A percentile compares a stretch with the other conserved stretches of the same genome.
Evolutionary conservation across 53 echinoderm and acorn worm genomes (phyloP).

Genomic region (Crossaster papposus): DNA sequence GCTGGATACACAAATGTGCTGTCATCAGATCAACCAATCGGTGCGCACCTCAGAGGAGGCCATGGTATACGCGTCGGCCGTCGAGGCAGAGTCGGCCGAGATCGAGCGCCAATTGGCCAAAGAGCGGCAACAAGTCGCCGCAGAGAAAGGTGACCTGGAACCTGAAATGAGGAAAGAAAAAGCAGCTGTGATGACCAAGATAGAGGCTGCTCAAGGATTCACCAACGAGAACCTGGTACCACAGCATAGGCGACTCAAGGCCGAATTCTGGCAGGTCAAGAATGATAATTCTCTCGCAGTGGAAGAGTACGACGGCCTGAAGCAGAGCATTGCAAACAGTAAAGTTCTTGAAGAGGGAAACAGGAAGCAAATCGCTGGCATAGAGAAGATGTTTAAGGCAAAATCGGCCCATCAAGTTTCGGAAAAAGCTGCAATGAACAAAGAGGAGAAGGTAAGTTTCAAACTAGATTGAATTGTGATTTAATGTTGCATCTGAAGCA

Average conservation of each 20-base stretch:
- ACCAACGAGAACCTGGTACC: not conserved
- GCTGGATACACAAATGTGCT: conserved; percentile 12
- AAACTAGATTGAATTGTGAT: not conserved
- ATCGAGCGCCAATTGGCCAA: not conserved
- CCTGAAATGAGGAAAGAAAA: not conserved
- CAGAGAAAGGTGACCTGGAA: not conserved
- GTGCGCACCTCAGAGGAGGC: not conserved
- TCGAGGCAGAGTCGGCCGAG: conserved; percentile 10
- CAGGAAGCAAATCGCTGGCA: not conserved
- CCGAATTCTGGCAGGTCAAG: not conserved
- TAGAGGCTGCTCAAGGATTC: not conserved
- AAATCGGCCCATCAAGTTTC: conserved; percentile 2
- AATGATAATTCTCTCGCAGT: not conserved
- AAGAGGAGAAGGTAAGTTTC: conserved; percentile 8
- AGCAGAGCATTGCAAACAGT: conserved; percentile 1
- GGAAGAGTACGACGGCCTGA: not conserved
- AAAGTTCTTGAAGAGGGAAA: not conserved
- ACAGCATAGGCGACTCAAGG: not conserved
- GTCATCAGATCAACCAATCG: conserved; percentile 13
- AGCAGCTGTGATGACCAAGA: not conserved
- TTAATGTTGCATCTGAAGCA: not conserved
- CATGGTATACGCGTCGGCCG: not conserved
- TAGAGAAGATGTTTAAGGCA: not conserved
- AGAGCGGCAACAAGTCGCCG: not conserved
- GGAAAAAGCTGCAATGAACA: conserved; percentile 6